Base-by-base conservation (phyloP, 2,888 invertebrate species). In the Dynastes maya region DNA sequence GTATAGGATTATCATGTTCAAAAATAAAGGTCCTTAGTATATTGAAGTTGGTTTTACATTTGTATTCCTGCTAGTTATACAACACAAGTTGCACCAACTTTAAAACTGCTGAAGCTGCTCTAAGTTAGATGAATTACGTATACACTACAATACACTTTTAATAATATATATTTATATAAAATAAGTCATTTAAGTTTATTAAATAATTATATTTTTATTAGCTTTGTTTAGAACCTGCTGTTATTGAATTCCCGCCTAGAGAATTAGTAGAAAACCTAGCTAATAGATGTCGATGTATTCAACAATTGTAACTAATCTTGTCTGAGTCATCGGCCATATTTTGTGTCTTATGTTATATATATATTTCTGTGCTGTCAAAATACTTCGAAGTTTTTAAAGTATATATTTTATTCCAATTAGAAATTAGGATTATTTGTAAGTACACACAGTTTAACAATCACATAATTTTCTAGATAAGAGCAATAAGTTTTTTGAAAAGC, bases 331-430 rank as follows among this genome's bases (percentile, higher is more conserved):
- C 74, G 72, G 78, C 78, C 78, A 78, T 78, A 78, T 78, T 78
- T 72, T 11, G 53, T 78, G 72, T 65, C 74, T 55, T 53, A 74
- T 78, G 78, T 78, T 72, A 65, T 78, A 64, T 16, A 16, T 78
- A 71, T 72, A 58, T 74, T 74, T 29, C 61, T 71, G 71, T 76
- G 76, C 76, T 79, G 79, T 79, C 79, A 79, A 79, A 79, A 79
- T 76, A 76, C 64, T 76, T 65, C 51, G 29, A 29, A 58, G 32
- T 55, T 67, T 53, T 22, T 29, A 29, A 67, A 58, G 49, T 27
- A 67, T 55, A 74, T 58, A 58, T 40, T 27, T 22, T 49, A 61
- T 40, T 61, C 40, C 13, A 49, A 22, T 45, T 45, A 16, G 61
- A n/a, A 61, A 63, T 61, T 37, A 49, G 61, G 13, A 49, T 6